Evolutionary conservation across 1,140 invertebrate genomes (phyloP), one percentile per base, ranked within the genome.

Genomic region (Camponotus floridanus): DNA sequence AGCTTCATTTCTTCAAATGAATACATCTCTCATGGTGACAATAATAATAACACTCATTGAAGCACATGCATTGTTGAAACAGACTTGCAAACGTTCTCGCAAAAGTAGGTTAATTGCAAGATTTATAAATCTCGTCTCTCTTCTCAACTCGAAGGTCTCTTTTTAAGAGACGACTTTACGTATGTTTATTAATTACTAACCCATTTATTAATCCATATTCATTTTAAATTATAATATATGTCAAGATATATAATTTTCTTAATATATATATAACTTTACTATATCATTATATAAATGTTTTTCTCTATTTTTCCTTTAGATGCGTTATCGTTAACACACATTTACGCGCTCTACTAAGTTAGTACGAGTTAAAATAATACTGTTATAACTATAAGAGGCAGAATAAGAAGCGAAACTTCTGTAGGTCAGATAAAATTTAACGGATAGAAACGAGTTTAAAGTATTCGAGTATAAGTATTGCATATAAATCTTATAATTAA

Each of bases 351-450:
- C 15, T 31, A 13, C 9, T 57, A 33, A 45, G 11, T 26, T 59
- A 59, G 11, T 59, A 31, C 13, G 11, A 42, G 13, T 62, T 26
- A 31, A 76, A 62, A 61, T 26, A 26, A 26, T 26, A 26, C 15
- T 42, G 21, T 31, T 31, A 62, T 76, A 45, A 42, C n/a, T 61
- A 59, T 61, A 61, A 61, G 7, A 59, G 5, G 59, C 21, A 62
- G 21, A 76, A 45, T 45, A 45, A 45, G n/a, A 76, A 39, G 3
- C 57, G 21, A 76, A 62, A 62, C 57, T 62, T 45, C n/a, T 76
- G 55, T 61, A 59, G 51, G 74, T 61, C 73, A 76, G 39, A 45
- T 76, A 61, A 59, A 76, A 4, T 62, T 76, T 62, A 45, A 45
- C 61, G 26, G 31, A 59, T 26, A 39, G 21, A 45, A 76, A 76